phyloP scores from a whole-genome alignment of 2,888 invertebrate species.

The Eremobia ochroleuca region DNA sequence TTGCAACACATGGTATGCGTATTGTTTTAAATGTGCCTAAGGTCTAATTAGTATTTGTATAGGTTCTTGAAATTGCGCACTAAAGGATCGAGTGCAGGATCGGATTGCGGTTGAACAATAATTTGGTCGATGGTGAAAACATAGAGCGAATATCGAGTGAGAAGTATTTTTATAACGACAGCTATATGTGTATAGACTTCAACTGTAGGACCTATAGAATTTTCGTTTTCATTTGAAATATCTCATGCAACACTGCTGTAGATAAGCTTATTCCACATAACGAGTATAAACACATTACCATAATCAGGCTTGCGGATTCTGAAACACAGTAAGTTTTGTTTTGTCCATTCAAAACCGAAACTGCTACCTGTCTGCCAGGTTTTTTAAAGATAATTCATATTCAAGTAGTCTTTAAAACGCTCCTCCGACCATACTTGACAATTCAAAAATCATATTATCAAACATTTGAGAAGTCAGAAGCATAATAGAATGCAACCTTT shows the following conservation, averaged over 20 bases:
- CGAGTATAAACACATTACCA: neutral
- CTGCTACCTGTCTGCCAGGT: neutral
- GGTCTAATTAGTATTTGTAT: conserved; percentile 39
- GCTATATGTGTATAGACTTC: neutral
- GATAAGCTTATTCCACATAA: neutral
- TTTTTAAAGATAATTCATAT: conserved; percentile 3
- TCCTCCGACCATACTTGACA: conserved; percentile 40
- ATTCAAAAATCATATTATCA: conserved; percentile 58
- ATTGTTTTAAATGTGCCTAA: conserved; percentile 55
- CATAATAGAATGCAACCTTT: conserved; percentile 60
- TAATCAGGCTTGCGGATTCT: neutral
- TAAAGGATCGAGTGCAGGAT: conserved; percentile 26
- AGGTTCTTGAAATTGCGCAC: conserved; percentile 18
- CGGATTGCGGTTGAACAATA: conserved; percentile 35
- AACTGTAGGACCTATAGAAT: too few species aligned
- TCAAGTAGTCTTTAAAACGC: conserved; percentile 13
- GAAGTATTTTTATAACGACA: conserved; percentile 8
- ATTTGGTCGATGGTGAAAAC: conserved; percentile 25
- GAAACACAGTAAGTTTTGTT: neutral
- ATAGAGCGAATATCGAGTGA: neutral
- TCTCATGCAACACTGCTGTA: neutral
- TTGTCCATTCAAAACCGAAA: neutral
- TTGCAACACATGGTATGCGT: conserved; percentile 47
- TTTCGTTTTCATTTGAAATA: neutral
- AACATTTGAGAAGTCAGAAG: conserved; percentile 43